Percentiles rank a stretch among this genome's conserved stretches.
Conservation (phyloP, 2,113 vertebrate genomes). For the Plecotus auritus region DNA sequence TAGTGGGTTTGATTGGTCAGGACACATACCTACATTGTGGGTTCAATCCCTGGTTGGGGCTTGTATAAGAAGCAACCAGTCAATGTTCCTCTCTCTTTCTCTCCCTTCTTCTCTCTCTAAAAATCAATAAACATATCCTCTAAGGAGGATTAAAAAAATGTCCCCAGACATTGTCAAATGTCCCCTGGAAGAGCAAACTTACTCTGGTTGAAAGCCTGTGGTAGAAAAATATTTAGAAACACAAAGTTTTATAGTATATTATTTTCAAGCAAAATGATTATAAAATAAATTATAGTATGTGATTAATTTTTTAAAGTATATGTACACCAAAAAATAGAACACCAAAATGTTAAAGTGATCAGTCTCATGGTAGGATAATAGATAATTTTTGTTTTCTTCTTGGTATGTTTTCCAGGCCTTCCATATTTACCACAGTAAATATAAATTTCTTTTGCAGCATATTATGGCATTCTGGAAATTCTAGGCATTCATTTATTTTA, state of each 20-base stretch:
- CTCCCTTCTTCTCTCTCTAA: not conserved
- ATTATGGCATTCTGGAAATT: not conserved
- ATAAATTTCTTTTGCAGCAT: not conserved
- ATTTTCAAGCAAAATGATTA: not conserved
- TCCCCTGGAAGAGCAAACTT: not conserved
- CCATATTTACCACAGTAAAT: not conserved
- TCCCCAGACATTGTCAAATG: not conserved
- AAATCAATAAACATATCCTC: not conserved
- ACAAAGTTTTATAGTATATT: not conserved
- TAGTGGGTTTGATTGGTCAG: not conserved
- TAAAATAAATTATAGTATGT: not conserved
- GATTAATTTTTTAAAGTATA: not conserved
- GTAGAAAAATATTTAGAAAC: constrained; percentile 14
- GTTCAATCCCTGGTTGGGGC: not conserved
- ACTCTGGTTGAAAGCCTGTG: not conserved
- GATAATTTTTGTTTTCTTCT: not conserved
- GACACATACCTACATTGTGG: not conserved
- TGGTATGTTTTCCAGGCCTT: not conserved
- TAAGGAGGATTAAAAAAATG: not conserved
- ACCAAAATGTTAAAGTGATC: not conserved
- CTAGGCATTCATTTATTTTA: not conserved
- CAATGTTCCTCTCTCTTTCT: not conserved
- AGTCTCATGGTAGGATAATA: not conserved
- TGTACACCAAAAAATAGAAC: not conserved
- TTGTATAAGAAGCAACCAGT: not conserved